Evolutionary conservation across 2,113 vertebrate species (phyloP), one percentile per base, ranked within the genome.

Genomic region (Cebidichthys violaceus): DNA sequence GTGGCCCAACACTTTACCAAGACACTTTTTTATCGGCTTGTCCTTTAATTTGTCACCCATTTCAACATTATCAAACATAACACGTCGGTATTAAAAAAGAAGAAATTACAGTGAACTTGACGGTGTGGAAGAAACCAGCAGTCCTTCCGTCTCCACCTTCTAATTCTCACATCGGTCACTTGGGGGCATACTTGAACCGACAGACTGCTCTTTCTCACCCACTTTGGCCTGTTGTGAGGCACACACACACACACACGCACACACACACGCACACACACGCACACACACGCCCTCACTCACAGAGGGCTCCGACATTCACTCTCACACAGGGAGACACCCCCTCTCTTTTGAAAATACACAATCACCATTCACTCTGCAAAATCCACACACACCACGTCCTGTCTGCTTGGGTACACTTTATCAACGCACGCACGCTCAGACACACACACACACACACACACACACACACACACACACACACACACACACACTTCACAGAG

Each of bases 181-280:
- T 89, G 94, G 93, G 94, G 94, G 93, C 94, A 90, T 88, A 91
- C 94, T 95, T 94, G 71, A 92, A 89, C 92, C 83, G 71, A 79
- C 73, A 85, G 86, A 83, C 61, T 73, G 65, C 79, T 81, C 60
- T 79, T 79, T 75, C 88, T 81, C 67, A 83, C 78, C 33, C 77
- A 70, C 59, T 64, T 82, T 41, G 61, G 81, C 52, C 65, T 84
- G 81, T 83, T 78, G 65, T 79, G 79, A 85, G 68, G 80, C 74
- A 85, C 79, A 80, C 82, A 77, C 69, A 60, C 39, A 43, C 24
- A 27, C 70, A 52, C 68, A 80, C 15, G 54, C 39, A 64, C 75
- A 76, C 20, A 60, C 47, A 68, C 75, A 74, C 60, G 71, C 41
- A 65, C 69, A 73, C 83, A 75, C 47, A 76, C 22, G 82, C 78